Base-by-base conservation (phyloP, 1,140 invertebrate species). In the Rhynchophorus ferrugineus region DNA sequence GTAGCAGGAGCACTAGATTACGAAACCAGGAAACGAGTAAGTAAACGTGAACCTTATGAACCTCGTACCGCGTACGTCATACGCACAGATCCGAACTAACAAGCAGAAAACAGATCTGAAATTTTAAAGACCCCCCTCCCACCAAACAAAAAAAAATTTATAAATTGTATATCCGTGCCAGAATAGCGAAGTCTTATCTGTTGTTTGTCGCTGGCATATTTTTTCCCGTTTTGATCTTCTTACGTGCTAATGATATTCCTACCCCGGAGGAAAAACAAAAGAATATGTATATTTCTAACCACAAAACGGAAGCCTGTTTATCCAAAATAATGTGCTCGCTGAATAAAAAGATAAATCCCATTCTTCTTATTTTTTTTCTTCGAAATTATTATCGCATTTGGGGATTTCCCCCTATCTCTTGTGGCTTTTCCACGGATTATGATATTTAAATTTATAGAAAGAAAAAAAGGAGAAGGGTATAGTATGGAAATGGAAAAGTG, bases 1-100 rank as follows among this genome's bases (percentile, higher is more conserved):
- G 92, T 96, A 38, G 91, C 94, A 16, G 90, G 92, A 52, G 89
- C 91, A 34, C 76, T 95, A 57, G 90, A 93, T 73, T 93, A 92
- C 68, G 91, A 95, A 71, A 89, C 90, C 17, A 78, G 91, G 69
- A 87, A 91, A 75, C 76, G 87, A 80, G 83, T 93, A 79, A 78
- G 82, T 78, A 33, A 38, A 21, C 35, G 29, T 39, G 44, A n/a
- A n/a, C n/a, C n/a, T n/a, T n/a, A n/a, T n/a, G n/a, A n/a, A n/a
- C n/a, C n/a, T n/a, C n/a, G n/a, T n/a, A n/a, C n/a, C n/a, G n/a
- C n/a, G n/a, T n/a, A n/a, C n/a, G n/a, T n/a, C n/a, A n/a, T n/a
- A n/a, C n/a, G n/a, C n/a, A n/a, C n/a, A n/a, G n/a, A n/a, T n/a
- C n/a, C n/a, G n/a, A n/a, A n/a, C n/a, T n/a, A n/a, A n/a, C n/a